Base-by-base conservation (phyloP, 2,888 invertebrate species). In the Rhyacophila evoluta region DNA sequence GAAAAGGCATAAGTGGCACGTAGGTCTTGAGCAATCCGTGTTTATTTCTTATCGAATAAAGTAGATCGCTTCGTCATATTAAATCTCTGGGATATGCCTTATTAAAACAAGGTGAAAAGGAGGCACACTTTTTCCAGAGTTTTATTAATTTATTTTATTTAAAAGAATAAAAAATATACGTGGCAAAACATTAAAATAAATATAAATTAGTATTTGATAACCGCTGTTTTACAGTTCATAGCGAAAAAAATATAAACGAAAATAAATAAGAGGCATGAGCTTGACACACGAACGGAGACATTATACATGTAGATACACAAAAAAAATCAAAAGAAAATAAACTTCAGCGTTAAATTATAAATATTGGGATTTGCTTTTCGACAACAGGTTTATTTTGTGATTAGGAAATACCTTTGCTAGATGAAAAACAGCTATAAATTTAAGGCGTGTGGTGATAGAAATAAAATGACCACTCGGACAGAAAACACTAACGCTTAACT, bases 381-480 rank as follows among this genome's bases (percentile, higher is more conserved):
- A 81, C 77, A 79, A 81, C 81, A 75, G 81, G 81, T 81, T 81
- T 80, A 33, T 33, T 75, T 71, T 72, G 72, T 81, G 81, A 81
- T 81, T 81, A 81, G 79, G 79, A 79, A 81, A 81, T 75, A 72
- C 74, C 72, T 80, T 69, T 75, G 69, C 28, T 27, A 41, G 72
- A 36, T 55, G 41, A 55, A 81, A 81, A 74, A 81, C 81, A 71
- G 70, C 79, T 74, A 79, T 79, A 79, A 81, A 81, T 81, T 81
- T 79, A 33, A 37, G 74, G 33, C 33, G 67, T 76, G 77, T 77
- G 37, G 81, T 77, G 75, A 81, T 81, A 74, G 73, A 25, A 72
- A 72, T 55, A 19, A 55, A 55, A 55, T 55, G 55, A 55, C 55
- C 55, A 55, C 55, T 55, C 77, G 28, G 76, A 74, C 74, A 73